These are phyloP conservation scores for Celastrina argiolus DNA, from an alignment of 2,888 invertebrate species.

Conservation along the genomic window DNA sequence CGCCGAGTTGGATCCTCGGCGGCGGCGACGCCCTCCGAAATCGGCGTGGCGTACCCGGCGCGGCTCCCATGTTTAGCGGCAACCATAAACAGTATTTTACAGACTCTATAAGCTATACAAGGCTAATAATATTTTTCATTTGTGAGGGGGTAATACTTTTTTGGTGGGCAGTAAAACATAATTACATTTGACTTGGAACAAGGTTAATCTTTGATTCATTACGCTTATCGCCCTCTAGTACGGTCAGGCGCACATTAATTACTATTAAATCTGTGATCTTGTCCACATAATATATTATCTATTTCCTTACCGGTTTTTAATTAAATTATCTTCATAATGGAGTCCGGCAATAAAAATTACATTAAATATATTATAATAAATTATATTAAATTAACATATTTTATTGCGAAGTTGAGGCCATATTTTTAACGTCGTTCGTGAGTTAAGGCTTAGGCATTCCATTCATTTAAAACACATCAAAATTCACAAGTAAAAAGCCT, in stretches of 20 bases:
- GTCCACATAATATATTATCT: constrained; percentile 5
- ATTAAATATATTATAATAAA: constrained; percentile 18
- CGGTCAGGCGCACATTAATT: background rate
- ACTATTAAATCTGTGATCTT: background rate
- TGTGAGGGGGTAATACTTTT: too few relatives aligned
- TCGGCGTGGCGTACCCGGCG: too few relatives aligned
- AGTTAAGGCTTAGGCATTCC: background rate
- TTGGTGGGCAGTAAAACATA: too few relatives aligned
- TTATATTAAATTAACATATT: constrained; percentile 13
- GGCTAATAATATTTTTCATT: too few relatives aligned
- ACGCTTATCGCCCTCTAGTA: background rate
- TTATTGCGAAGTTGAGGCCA: constrained; percentile 3
- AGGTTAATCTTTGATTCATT: background rate
- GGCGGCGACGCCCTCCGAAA: too few relatives aligned
- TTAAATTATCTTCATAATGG: constrained; percentile 19
- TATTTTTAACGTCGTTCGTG: background rate
- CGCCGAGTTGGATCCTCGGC: too few relatives aligned
- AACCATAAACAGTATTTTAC: too few relatives aligned
- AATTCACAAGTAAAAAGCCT: too few relatives aligned
- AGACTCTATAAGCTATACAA: too few relatives aligned
- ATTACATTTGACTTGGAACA: background rate
- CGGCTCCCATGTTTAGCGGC: too few relatives aligned
- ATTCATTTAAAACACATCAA: too few relatives aligned
- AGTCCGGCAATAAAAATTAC: constrained; percentile 6
- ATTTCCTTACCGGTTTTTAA: constrained; percentile 14